A percentile compares a stretch with the other conserved stretches of the same genome.
phyloP scores from a whole-genome alignment of 2,888 invertebrate genomes.

The Aelia acuminata region DNA sequence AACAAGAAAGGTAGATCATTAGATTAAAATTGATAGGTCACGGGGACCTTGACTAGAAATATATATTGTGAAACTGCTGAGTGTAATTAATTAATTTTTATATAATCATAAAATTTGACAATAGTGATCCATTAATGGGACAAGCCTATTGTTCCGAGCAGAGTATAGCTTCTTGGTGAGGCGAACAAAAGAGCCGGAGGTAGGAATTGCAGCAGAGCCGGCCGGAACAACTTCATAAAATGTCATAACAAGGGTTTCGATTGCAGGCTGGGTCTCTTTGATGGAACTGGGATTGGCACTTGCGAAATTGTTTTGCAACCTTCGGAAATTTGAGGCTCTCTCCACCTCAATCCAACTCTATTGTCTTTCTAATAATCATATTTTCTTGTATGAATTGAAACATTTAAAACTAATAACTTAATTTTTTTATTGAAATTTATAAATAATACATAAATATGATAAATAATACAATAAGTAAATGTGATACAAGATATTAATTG shows the following conservation, averaged over 20 bases:
- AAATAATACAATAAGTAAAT: no score
- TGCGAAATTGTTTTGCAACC: not conserved
- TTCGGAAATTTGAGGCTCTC: not conserved
- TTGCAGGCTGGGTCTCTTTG: not conserved
- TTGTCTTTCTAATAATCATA: not conserved
- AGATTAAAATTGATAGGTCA: no score
- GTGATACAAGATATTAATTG: no score
- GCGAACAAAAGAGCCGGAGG: not conserved
- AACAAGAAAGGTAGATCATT: no score
- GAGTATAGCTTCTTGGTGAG: not conserved
- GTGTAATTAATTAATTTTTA: not conserved
- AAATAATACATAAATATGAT: no score
- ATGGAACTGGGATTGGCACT: not conserved
- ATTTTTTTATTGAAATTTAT: no score
- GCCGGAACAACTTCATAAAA: constrained; percentile 10
- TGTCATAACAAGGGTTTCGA: constrained; percentile 17
- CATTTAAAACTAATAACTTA: not conserved
- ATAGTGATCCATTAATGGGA: not conserved
- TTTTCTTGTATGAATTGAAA: not conserved
- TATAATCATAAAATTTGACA: not conserved
- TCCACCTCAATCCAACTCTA: not conserved
- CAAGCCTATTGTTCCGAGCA: not conserved
- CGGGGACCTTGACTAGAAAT: no score
- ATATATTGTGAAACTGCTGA: no score
- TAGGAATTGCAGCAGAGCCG: not conserved